Base-by-base conservation (phyloP, 2,888 invertebrate species). In the Melipona beecheii region DNA sequence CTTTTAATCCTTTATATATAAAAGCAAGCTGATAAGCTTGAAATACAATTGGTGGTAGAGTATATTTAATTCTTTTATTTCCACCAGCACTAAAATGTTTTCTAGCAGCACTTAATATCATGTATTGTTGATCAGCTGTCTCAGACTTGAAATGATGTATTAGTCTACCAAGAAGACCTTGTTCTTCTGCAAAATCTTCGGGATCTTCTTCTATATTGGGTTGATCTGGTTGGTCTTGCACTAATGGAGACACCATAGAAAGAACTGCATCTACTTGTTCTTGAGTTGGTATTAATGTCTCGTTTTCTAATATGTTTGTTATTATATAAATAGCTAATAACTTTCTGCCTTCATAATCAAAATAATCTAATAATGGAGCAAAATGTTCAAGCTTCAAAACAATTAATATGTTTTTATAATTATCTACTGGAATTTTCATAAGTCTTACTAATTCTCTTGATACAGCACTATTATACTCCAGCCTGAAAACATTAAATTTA, bases 101-200 rank as follows among this genome's bases (percentile, higher is more conserved):
- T 81, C 98, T 96, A 0, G 99, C 97, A 4, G 97, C 96, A 90
- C 97, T 98, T 77, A 99, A 95, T 86, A 99, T 98, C 95, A 98
- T 96, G 94, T 98, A 98, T 92, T 98, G 98, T 92, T 98, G 97
- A 94, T 98, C 98, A 0, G 97, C 96, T 9, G 96, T 96, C 17
- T 97, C 97, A 0, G 98, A 97, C 87, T 96, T 97, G 92, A 98
- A 96, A 91, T 98, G 97, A 94, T 98, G 98, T 90, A 98, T 97
- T 81, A 98, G 95, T 91, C 97, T 97, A 58, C 98, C 99, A 78
- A 99, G 96, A 27, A 99, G 95, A 60, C 98, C 98, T 94, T 99
- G 99, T 90, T 98, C 99, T 94, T 99, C 99, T 52, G 98, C 97
- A 94, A 99, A 98, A 94, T 99, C 99, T 93, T 99, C 99, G 0